Percentiles rank a stretch among this genome's conserved stretches.
Evolutionary conservation across 2,113 vertebrate species (phyloP).

Genomic region (Salvelinus namaycush): DNA sequence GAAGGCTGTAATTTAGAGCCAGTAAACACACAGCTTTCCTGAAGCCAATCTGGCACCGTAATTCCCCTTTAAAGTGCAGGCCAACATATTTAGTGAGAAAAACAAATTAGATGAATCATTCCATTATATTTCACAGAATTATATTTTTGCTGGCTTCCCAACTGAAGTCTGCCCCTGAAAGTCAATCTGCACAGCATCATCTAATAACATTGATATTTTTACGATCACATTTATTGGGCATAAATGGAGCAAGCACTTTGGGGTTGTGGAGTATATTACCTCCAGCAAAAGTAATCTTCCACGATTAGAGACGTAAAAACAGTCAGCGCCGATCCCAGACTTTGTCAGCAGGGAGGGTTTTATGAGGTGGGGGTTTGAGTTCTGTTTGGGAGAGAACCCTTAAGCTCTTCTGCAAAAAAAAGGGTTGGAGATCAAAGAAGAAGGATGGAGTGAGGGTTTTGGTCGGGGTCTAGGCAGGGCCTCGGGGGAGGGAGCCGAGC

Average conservation of each 20-base stretch:
- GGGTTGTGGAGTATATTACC: slow-evolving; percentile 41
- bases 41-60: neutral
- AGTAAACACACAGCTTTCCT: neutral
- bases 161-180: neutral
- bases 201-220: slow-evolving; percentile 46
- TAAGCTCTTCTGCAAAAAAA: slow-evolving; percentile 68
- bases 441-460: slow-evolving; percentile 17
- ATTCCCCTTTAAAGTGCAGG: neutral
- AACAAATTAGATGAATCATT: slow-evolving; percentile 2
- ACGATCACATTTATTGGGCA: slow-evolving; percentile 55
- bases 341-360: slow-evolving; percentile 1
- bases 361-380: slow-evolving; percentile 59
- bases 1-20: neutral
- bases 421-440: slow-evolving; percentile 59
- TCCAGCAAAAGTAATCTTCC: slow-evolving; percentile 50
- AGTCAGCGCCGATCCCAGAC: neutral
- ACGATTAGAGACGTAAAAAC: slow-evolving; percentile 25
- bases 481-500: slow-evolving; percentile 34
- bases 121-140: neutral
- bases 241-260: slow-evolving; percentile 34
- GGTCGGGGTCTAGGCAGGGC: slow-evolving; percentile 37
- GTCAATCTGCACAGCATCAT: slow-evolving; percentile 14
- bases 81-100: slow-evolving; percentile 2
- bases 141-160: neutral
- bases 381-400: slow-evolving; percentile 58